Conservation (phyloP, 2,113 vertebrate species). For the Brachypteracias leptosomus region DNA sequence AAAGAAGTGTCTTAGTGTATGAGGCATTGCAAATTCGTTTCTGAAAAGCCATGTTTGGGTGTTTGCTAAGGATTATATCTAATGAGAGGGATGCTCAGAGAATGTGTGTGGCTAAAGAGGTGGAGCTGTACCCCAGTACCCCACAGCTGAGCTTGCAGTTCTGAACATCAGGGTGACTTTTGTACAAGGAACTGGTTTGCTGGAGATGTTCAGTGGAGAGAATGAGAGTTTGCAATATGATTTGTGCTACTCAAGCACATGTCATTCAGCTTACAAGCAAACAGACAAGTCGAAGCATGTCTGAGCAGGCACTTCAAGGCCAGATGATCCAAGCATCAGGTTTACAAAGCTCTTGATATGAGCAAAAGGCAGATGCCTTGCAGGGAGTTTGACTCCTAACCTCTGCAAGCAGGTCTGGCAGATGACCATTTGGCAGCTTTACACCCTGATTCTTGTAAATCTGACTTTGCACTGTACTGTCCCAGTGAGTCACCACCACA, state of each 20-base stretch:
- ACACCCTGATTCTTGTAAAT: not conserved
- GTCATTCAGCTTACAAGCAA: rapidly evolving
- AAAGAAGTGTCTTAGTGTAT: not conserved
- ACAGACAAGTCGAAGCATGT: rapidly evolving
- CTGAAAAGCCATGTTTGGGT: not conserved
- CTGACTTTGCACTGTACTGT: not conserved
- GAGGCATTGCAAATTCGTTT: not conserved
- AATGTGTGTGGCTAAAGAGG: rapidly evolving
- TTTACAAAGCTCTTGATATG: not conserved
- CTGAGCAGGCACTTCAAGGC: not conserved
- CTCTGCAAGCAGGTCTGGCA: not conserved
- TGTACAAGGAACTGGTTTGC: not conserved
- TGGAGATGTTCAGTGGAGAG: not conserved
- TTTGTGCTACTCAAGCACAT: rapidly evolving
- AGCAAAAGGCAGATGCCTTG: not conserved
- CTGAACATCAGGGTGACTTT: not conserved
- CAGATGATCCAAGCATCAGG: not conserved
- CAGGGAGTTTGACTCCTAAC: not conserved
- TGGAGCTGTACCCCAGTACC: not conserved
- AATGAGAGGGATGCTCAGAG: not conserved
- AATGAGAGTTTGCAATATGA: not conserved
- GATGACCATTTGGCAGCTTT: not conserved
- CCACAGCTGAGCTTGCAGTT: not conserved
- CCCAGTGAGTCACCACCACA: not conserved
- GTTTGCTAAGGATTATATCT: not conserved